Evolutionary conservation across 2,797 vertebrate species (phyloP), one percentile per base, ranked within the genome.

Genomic region (Gephyroberyx darwinii): DNA sequence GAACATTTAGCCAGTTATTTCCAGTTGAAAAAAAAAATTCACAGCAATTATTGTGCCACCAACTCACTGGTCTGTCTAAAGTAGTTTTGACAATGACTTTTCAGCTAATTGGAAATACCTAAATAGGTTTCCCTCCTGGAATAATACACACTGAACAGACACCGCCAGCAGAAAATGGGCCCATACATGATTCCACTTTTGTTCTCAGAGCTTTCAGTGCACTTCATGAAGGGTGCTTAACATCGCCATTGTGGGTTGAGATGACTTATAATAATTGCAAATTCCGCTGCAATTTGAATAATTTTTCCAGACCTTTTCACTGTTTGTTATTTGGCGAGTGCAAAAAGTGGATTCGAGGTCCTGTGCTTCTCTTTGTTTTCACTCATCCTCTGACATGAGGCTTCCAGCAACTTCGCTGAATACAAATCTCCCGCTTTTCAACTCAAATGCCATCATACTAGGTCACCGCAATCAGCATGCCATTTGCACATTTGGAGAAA

Each of bases 251-350:
- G 87, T 84, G 87, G 77, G 86, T 62, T 63, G 82, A 88, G 82
- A 90, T 90, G 77, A 85, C 85, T 92, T 89, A 87, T 91, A 90
- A 91, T 90, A 90, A 91, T 91, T 90, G 86, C 87, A 91, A 88
- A 91, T 92, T 91, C 73, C 68, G 72, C 76, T 53, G 55, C 74
- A 83, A 91, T 92, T 89, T 91, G 87, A 92, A 90, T 92, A 91
- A 91, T 89, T 86, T 83, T 73, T 76, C 53, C 52, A 78, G 86
- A 90, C 84, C 88, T 85, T 86, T 87, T 79, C 71, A 50, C 57
- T 78, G 64, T 88, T 88, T 84, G 77, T 84, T 85, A 75, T 84
- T 61, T 62, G 20, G 77, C n/a, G 60, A 77, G 84, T 52, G 76
- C 43, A 82, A 83, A 74, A 80, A 87, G 85, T 82, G 75, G 79